These are phyloP conservation scores for Brachionus sp. DNA, from an alignment of 1,140 invertebrate genomes.

Conservation along the genomic window DNA sequence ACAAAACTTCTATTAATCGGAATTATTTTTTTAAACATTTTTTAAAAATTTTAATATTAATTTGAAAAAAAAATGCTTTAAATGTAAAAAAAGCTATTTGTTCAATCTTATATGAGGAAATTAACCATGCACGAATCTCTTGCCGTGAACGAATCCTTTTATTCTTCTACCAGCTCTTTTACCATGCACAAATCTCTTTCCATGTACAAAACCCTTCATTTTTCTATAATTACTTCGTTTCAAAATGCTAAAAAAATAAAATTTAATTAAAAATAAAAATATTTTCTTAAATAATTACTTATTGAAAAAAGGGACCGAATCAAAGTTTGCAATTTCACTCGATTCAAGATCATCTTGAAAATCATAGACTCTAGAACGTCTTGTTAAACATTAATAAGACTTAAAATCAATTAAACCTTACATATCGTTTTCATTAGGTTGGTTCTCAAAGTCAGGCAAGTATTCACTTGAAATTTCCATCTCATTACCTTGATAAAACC, in stretches of 20 bases:
- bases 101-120: neutral
- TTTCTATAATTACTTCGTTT: neutral
- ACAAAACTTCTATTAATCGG: neutral
- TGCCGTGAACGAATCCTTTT: conserved; percentile 44
- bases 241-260: neutral
- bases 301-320: neutral
- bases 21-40: conserved; percentile 24
- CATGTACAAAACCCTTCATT: conserved; percentile 40
- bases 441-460: neutral
- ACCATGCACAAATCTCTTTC: conserved; percentile 44
- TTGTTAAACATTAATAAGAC: neutral
- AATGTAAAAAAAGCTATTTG: too few relatives aligned
- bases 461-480: neutral
- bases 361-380: neutral
- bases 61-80: neutral
- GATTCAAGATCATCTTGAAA: neutral
- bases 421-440: neutral
- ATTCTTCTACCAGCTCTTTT: conserved; percentile 12
- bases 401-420: neutral
- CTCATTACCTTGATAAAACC: neutral
- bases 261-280: neutral
- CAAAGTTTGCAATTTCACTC: neutral
- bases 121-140: conserved; percentile 44
- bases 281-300: neutral
- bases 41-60: neutral